Evolutionary conservation across 2,113 vertebrate genomes (phyloP), one percentile per base, ranked within the genome.

Genomic region (Puntigrus tetrazona): DNA sequence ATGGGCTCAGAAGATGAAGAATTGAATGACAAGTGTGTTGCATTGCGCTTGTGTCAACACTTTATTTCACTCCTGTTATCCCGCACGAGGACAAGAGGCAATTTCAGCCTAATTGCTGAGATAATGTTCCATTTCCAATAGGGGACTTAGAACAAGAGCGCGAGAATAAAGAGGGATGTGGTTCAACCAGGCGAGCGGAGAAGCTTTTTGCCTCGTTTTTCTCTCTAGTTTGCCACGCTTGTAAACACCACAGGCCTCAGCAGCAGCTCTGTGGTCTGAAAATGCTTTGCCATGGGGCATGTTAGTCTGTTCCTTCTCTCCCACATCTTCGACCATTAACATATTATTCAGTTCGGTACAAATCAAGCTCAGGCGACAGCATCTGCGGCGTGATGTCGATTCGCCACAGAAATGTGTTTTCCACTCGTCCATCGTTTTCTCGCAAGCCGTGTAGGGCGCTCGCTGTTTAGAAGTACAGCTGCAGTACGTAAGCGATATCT

Each of bases 101-200:
- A 41, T 78, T 41, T 78, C n/a, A 59, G 13, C 52, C 22, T 78
- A 61, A 59, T 25, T 78, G 22, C 76, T 59, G 34, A 61, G 34
- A 78, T 78, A 57, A 77, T 57, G 29, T n/a, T 57, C 4, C 57
- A 6, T 57, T 29, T 27, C n/a, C n/a, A 47, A 74, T 29, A 47
- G 18, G n/a, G 41, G 22, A 29, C 38, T 50, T 75, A 75, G 29
- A 31, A 55, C 2, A 8, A 76, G 74, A 52, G 45, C 6, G 0
- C 7, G 20, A 75, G 27, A 18, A 74, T 36, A 29, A 45, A 29
- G 13, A 50, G 72, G 31, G 25, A 50, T 50, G 43, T 75, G 38
- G 22, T 73, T 43, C 45, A 75, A 75, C 16, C 41, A 29, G 27
- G 50, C 16, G 4, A 76, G 29, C 74, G 55, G 74, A 14, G 11